Base-by-base conservation (phyloP, 2,888 invertebrate species). In the Atrina japonica region DNA sequence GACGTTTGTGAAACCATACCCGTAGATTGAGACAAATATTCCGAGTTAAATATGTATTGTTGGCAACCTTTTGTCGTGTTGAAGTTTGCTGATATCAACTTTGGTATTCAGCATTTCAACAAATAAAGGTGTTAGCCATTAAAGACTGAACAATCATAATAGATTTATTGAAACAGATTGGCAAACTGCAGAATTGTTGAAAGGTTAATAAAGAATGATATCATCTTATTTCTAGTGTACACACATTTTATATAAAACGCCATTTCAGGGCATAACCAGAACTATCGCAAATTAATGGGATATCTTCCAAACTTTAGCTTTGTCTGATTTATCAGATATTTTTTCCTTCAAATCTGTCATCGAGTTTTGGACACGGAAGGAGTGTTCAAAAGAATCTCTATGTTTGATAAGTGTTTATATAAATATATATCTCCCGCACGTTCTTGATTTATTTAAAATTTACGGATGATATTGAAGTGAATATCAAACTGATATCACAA, bases 201-300 rank as follows among this genome's bases (percentile, higher is more conserved):
- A 47, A 61, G 61, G 49, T 49, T 45, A 23, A 43, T 49, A 61
- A 61, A 61, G 30, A 23, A 27, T 21, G 61, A 61, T 61, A 61
- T 61, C 61, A 61, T 61, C 61, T 49, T 21, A 29, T 29, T 61
- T 30, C 61, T 23, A 23, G 21, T 18, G 21, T 14, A 6, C 5
- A 11, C 11, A 52, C 7, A 18, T 23, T 18, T 18, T 21, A 52
- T 25, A 52, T 52, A 52, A 52, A 21, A 14, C 52, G 25, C 23
- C 14, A 52, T 25, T 52, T 35, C 11, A 35, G 11, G 11, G 6
- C 35, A 11, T 35, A 35, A 35, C 6, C 25, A 25, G 52, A 52
- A 61, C 61, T 61, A 61, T 49, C 49, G 30, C 41, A 23, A 30
- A 47, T 23, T 49, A 49, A 30, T 30, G 11, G 35, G 6, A 35